Percentiles rank a stretch among this genome's conserved stretches.
Evolutionary conservation across 2,113 vertebrate genomes (phyloP).

Genomic region (Notechis scutatus): DNA sequence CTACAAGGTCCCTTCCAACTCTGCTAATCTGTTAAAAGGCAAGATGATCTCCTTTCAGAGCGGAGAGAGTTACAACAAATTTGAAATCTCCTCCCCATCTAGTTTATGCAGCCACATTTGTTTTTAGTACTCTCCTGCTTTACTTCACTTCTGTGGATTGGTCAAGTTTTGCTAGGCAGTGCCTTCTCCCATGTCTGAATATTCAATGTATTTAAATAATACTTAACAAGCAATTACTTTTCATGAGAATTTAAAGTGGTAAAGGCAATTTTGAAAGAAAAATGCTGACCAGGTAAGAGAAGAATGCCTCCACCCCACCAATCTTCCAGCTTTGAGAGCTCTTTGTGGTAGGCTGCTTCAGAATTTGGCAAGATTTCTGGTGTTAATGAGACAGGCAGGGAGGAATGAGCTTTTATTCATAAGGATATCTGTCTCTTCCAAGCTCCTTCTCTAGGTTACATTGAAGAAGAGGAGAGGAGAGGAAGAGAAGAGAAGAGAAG

Average conservation of each 20-base stretch:
- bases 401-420: not conserved
- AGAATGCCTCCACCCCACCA: not conserved
- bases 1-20: too few relatives aligned
- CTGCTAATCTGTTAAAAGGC: too few relatives aligned
- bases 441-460: not conserved
- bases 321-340: not conserved
- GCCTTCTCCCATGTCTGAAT: not conserved
- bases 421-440: not conserved
- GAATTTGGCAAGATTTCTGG: not conserved
- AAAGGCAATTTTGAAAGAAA: not conserved
- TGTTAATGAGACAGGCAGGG: not conserved
- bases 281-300: not conserved
- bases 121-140: not conserved
- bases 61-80: not conserved
- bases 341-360: not conserved
- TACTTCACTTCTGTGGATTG: not conserved
- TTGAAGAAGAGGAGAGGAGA: not conserved
- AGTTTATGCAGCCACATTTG: not conserved
- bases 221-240: not conserved
- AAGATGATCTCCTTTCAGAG: too few relatives aligned
- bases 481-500: not conserved
- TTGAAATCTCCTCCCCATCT: not conserved
- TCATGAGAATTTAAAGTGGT: not conserved
- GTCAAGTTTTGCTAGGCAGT: not conserved
- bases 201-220: not conserved